Evolutionary conservation across 1,140 invertebrate species (phyloP).

Genomic region (Oncopodura yosiiana): DNA sequence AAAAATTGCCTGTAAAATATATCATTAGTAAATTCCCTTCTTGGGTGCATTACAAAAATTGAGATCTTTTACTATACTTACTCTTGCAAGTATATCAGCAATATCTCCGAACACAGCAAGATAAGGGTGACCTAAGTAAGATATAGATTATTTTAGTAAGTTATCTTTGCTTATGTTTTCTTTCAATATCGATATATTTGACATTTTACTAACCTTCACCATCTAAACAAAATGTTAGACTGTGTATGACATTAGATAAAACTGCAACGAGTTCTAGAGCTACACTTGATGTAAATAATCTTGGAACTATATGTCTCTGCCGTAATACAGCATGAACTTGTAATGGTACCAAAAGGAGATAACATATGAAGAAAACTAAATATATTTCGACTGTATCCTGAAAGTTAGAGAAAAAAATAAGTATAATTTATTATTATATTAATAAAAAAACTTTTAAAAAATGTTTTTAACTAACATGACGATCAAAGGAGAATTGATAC

Average conservation of each 20-base stretch:
- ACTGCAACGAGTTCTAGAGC: slow-evolving; percentile 73
- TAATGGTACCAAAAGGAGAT: slow-evolving; percentile 73
- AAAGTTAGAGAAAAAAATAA: slow-evolving; percentile 34
- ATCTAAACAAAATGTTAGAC: slow-evolving; percentile 78
- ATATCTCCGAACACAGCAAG: slow-evolving; percentile 78
- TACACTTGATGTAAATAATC: slow-evolving; percentile 77
- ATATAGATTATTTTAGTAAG: no score
- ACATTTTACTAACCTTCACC: slow-evolving; percentile 78
- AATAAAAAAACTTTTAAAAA: background rate
- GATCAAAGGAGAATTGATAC: slow-evolving; percentile 94
- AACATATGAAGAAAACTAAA: slow-evolving; percentile 76
- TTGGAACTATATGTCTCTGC: slow-evolving; percentile 83
- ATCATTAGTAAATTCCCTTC: background rate
- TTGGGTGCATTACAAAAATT: background rate
- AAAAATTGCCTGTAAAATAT: slow-evolving; percentile 67
- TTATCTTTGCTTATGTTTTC: no score
- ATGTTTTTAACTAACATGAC: slow-evolving; percentile 49
- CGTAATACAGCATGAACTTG: slow-evolving; percentile 78
- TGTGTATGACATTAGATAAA: slow-evolving; percentile 76
- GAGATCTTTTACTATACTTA: slow-evolving; percentile 42
- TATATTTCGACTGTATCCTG: slow-evolving; percentile 85
- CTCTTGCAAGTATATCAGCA: slow-evolving; percentile 78
- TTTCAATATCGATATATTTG: no score
- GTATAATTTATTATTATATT: no score
- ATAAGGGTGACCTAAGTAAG: no score